phyloP scores from a whole-genome alignment of 2,113 vertebrate species.

The Malurus alboscapulatus region DNA sequence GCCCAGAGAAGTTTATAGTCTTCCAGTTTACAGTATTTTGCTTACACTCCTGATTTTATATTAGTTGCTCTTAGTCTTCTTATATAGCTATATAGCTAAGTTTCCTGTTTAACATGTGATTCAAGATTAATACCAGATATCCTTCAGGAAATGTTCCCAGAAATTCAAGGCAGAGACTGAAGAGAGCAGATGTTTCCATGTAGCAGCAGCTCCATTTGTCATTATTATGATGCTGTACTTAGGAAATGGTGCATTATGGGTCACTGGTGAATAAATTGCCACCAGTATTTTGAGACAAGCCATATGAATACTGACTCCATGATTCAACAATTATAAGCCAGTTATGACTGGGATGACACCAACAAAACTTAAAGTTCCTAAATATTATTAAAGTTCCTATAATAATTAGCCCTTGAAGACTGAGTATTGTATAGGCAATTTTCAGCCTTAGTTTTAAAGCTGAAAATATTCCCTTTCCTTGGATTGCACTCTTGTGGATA shows the following conservation, averaged over 20 bases:
- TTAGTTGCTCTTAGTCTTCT: neutral
- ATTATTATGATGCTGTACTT: neutral
- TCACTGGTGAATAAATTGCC: neutral
- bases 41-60: neutral
- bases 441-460: neutral
- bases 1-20: neutral
- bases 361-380: neutral
- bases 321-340: neutral
- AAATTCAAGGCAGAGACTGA: neutral
- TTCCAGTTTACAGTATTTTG: neutral
- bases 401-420: conserved; percentile 15
- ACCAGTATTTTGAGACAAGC: neutral
- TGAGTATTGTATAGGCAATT: neutral
- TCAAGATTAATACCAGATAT: conserved; percentile 4
- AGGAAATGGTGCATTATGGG: neutral
- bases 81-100: neutral
- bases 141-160: neutral
- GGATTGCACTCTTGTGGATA: neutral
- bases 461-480: neutral
- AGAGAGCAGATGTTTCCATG: neutral
- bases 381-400: neutral
- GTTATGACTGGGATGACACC: neutral
- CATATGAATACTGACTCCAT: neutral
- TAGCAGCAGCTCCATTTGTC: neutral
- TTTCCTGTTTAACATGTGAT: neutral